These are phyloP conservation scores for Coracias cyanogaster DNA, from an alignment of 2,797 vertebrate species.

Conservation along the genomic window DNA sequence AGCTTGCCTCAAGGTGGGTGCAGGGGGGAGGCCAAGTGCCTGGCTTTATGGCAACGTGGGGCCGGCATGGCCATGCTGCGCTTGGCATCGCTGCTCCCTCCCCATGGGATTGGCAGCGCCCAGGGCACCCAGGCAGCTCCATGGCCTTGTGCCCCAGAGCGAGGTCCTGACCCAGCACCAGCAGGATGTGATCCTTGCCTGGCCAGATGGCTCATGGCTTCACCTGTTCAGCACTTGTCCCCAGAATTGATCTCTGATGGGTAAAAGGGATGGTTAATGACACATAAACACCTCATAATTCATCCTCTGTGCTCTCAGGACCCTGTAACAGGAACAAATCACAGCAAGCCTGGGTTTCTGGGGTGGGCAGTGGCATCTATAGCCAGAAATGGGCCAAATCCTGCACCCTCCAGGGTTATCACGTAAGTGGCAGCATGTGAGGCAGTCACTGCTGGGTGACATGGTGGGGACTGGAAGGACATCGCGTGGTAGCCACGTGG, in stretches of 20 bases:
- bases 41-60: fast-evolving
- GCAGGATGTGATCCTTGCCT: not conserved
- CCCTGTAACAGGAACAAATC: not conserved
- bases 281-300: fast-evolving
- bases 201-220: not conserved
- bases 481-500: fast-evolving
- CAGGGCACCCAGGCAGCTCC: fast-evolving
- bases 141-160: fast-evolving
- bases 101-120: fast-evolving
- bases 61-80: not conserved
- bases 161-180: not conserved
- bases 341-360: not conserved
- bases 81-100: not conserved
- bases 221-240: not conserved
- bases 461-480: fast-evolving
- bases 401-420: not conserved
- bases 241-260: not conserved
- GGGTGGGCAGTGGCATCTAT: fast-evolving
- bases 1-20: not conserved
- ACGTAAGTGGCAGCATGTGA: fast-evolving
- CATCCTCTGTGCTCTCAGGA: not conserved
- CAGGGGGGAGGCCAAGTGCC: fast-evolving
- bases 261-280: not conserved
- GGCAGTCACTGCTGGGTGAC: fast-evolving
- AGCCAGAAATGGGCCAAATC: not conserved